Base-by-base conservation (phyloP, 2,797 vertebrate genomes). In the Ambastaia sidthimunki region DNA sequence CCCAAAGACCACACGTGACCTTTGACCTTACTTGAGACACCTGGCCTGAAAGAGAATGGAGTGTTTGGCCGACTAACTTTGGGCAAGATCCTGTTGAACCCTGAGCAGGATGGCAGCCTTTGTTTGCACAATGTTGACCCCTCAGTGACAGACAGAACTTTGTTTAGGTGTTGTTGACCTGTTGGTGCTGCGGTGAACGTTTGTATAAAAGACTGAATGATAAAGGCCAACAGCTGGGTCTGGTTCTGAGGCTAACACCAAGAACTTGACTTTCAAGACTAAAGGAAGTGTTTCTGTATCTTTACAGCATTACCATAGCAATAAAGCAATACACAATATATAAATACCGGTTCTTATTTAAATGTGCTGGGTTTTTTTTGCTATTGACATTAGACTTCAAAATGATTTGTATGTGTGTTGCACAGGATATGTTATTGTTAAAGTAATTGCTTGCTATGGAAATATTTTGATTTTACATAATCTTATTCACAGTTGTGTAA, bases 141-240 rank as follows among this genome's bases (percentile, higher is more conserved):
- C 86, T 74, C 66, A 79, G 88, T 87, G 89, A 87, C 90, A 75
- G 83, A 89, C 84, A 83, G 48, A 89, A 89, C 85, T 89, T 87
- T 91, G 86, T 90, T 91, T 89, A 82, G 84, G 86, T 89, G 89
- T 90, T 89, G 91, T 86, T 91, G 90, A 92, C 89, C 89, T 80
- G 62, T 74, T 66, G 52, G 54, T 70, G 65, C 34, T 78, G 59
- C 65, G 12, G 75, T 77, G 63, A 60, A 74, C 77, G 34, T 34
- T 66, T 28, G 31, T 37, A 19, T 71, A 50, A 47, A 71, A 59
- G 60, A 62, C 62, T 76, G 71, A 68, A 52, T 63, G 66, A 76
- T 19, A 9, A 50, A 52, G 19, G 52, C 54, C 73, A 66, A 47
- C 62, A 37, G 62, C 62, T 55, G 62, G 62, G 34, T 55, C 59